Evolutionary conservation across 2,797 vertebrate genomes (phyloP).

Genomic region (Pipistrellus pygmaeus): DNA sequence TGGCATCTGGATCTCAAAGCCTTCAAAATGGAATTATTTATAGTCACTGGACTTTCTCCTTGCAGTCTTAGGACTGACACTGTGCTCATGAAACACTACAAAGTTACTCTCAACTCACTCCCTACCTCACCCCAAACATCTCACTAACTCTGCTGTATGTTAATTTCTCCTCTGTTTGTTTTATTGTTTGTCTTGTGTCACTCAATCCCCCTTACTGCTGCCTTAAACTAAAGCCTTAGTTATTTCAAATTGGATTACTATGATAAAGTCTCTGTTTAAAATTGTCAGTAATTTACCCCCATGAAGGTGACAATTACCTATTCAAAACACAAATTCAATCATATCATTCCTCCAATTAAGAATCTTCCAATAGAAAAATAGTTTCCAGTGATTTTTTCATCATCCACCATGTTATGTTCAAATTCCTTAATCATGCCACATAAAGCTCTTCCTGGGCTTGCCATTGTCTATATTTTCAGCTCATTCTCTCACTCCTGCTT

Average conservation of each 20-base stretch:
- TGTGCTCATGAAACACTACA: neutral
- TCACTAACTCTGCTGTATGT: neutral
- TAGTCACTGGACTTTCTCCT: neutral
- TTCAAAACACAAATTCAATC: constrained; percentile 17
- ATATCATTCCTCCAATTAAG: neutral
- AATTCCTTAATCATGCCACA: neutral
- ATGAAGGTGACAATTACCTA: neutral
- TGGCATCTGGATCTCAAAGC: neutral
- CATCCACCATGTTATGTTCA: neutral
- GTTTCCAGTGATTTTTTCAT: neutral
- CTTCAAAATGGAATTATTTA: constrained; percentile 31
- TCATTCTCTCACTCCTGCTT: neutral
- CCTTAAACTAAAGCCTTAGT: neutral
- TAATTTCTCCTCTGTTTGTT: constrained; percentile 2
- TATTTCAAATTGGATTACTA: constrained; percentile 8
- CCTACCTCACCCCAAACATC: neutral
- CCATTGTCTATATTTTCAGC: neutral
- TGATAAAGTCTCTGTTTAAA: constrained; percentile 21
- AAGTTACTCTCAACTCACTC: neutral
- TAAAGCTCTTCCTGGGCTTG: neutral
- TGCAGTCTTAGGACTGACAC: neutral
- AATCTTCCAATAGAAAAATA: neutral
- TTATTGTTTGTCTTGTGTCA: neutral
- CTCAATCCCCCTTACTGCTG: neutral
- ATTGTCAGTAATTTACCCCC: neutral